A percentile compares a stretch with the other conserved stretches of the same genome.
Evolutionary conservation across 2,797 vertebrate species (phyloP).

Genomic region (Iguana delicatissima): DNA sequence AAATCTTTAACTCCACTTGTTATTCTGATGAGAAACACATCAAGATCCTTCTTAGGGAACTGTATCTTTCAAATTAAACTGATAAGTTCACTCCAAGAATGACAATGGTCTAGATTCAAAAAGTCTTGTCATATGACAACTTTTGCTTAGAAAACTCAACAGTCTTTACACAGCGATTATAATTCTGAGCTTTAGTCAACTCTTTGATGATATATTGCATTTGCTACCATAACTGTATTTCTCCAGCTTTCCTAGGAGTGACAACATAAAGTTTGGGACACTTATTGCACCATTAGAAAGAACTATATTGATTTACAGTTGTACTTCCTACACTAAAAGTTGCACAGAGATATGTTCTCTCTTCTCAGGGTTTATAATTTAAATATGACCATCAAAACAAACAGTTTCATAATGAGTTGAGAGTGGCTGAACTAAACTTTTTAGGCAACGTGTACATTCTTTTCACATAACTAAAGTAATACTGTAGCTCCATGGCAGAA

Average conservation of each 20-base stretch:
- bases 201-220: neutral
- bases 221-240: neutral
- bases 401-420: neutral
- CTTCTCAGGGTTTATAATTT: neutral
- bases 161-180: neutral
- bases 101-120: neutral
- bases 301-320: neutral
- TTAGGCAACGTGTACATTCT: slow-evolving; percentile 28
- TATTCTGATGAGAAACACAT: neutral
- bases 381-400: slow-evolving; percentile 2
- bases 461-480: slow-evolving; percentile 1
- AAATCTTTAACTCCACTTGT: neutral
- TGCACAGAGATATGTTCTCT: neutral
- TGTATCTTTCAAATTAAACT: slow-evolving; percentile 11
- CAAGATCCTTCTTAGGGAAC: neutral
- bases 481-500: slow-evolving; percentile 21
- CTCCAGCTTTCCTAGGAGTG: neutral
- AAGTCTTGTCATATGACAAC: neutral
- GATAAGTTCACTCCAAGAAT: slow-evolving; percentile 2
- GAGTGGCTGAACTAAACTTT: slow-evolving; percentile 7
- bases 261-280: neutral
- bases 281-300: neutral
- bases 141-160: neutral
- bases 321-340: neutral
- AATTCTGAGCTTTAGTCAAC: neutral